Percentiles rank a stretch among this genome's conserved stretches.
Evolutionary conservation across 2,113 vertebrate species (phyloP).

Genomic region (Speoplatyrhinus poulsoni): DNA sequence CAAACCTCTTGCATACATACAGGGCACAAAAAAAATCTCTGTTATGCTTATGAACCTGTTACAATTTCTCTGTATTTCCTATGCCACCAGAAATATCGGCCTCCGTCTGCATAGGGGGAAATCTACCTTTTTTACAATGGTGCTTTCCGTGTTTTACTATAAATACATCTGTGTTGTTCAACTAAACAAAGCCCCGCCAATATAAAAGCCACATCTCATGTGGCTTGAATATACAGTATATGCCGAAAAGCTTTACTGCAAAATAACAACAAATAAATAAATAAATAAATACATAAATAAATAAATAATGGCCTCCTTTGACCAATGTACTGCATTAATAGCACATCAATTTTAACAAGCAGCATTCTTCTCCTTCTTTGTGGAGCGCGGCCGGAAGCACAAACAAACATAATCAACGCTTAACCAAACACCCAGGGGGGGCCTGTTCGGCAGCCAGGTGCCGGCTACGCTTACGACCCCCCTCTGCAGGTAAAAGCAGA

Average conservation of each 20-base stretch:
- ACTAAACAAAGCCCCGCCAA: not conserved
- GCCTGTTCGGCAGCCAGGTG: slow-evolving; percentile 63
- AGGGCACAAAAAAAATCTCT: not conserved
- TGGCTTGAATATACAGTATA: too few relatives aligned
- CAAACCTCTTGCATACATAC: slow-evolving; percentile 54
- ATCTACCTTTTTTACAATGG: slow-evolving; percentile 7
- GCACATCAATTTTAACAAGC: slow-evolving; percentile 20
- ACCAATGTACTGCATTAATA: slow-evolving; percentile 23
- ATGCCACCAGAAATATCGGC: not conserved
- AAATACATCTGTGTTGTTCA: not conserved
- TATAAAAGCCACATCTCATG: not conserved
- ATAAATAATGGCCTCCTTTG: slow-evolving; percentile 8
- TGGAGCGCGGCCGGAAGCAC: slow-evolving; percentile 47
- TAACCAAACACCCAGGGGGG: slow-evolving; percentile 62
- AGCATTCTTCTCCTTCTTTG: slow-evolving; percentile 27
- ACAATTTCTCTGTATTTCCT: slow-evolving; percentile 18
- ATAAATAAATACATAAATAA: not conserved
- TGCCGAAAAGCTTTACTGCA: not conserved
- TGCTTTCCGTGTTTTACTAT: slow-evolving; percentile 3
- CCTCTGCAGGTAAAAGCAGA: slow-evolving; percentile 58
- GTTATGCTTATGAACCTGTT: not conserved
- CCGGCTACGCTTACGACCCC: slow-evolving; percentile 49
- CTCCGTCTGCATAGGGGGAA: not conserved
- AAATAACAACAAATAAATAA: not conserved
- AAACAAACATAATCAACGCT: slow-evolving; percentile 72